Base-by-base conservation (phyloP, 2,113 vertebrate genomes). In the Speoplatyrhinus poulsoni region DNA sequence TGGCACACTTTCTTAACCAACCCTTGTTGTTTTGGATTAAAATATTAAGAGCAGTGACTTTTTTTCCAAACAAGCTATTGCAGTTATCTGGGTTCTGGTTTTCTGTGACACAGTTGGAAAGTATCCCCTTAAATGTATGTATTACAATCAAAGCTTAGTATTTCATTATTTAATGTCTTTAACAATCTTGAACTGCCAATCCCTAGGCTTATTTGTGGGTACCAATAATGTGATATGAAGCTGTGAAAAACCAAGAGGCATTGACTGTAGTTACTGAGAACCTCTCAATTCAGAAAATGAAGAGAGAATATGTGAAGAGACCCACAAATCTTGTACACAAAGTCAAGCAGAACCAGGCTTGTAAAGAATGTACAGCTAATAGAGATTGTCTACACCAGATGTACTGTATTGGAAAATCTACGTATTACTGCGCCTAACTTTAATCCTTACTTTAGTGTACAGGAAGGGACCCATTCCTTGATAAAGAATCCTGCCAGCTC, bases 321-420 rank as follows among this genome's bases (percentile, higher is more conserved):
- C 75, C 50, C 17, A 62, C 65, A 74, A 72, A 69, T 46, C 75
- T 60, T 68, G 60, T 65, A 60, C 73, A 81, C 77, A 77, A 80
- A 74, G 79, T 74, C 75, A 62, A 72, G 73, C 79, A 77, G 76
- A 62, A 76, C 65, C 60, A 72, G 80, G 80, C 77, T 77, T 83
- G 86, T 79, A 87, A 89, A 75, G 26, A 87, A 90, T 90, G 81
- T 79, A 90, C 88, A 72, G 65, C 10, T 83, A 71, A 53, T 76
- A 73, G 86, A 86, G 82, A 76, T 60, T 78, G 73, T 74, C 71
- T 52, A 69, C 64, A 66, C 36, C 36, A 81, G 69, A 84, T 56
- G 64, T 72, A 75, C 69, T 76, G 53, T 69, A 54, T 68, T 75
- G 69, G 63, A 78, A 68, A 76, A 82, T 74, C 77, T 72, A 66